phyloP scores from a whole-genome alignment of 37 sponge, comb jelly and placozoan species.

The Cliona cf. orientalis region DNA sequence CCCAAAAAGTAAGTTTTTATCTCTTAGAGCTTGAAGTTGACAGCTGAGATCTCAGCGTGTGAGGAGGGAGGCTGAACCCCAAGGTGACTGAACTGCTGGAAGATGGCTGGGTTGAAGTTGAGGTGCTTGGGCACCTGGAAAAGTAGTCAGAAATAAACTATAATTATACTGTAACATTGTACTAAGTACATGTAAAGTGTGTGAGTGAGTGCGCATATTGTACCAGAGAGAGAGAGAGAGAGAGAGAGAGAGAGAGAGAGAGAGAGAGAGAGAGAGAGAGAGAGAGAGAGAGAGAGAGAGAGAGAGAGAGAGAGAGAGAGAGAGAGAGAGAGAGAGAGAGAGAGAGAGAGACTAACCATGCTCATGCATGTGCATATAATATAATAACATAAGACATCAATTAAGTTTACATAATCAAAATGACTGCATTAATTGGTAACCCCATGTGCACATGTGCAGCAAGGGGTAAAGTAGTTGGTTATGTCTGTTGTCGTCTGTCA shows the following conservation, averaged over 20 bases:
- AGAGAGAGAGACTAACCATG: neutral
- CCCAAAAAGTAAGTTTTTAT: neutral
- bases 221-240: too few relatives aligned
- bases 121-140: slow-evolving; percentile 28
- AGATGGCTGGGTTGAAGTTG: slow-evolving; percentile 36
- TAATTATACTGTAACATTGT: too few relatives aligned
- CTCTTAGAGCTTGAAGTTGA: slow-evolving; percentile 21
- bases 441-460: too few relatives aligned
- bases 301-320: neutral
- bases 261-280: neutral
- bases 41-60: slow-evolving; percentile 5
- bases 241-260: neutral
- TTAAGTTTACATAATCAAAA: neutral
- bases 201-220: too few relatives aligned
- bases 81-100: slow-evolving; percentile 39
- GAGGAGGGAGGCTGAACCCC: slow-evolving; percentile 31
- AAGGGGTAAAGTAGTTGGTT: too few relatives aligned
- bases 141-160: too few relatives aligned
- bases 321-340: too few relatives aligned
- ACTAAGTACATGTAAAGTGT: too few relatives aligned
- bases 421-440: too few relatives aligned
- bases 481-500: too few relatives aligned
- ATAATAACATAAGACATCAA: neutral
- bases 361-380: neutral
- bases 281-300: neutral